Base-by-base conservation (phyloP, 2,797 vertebrate species). In the Acanthurus lineatus region DNA sequence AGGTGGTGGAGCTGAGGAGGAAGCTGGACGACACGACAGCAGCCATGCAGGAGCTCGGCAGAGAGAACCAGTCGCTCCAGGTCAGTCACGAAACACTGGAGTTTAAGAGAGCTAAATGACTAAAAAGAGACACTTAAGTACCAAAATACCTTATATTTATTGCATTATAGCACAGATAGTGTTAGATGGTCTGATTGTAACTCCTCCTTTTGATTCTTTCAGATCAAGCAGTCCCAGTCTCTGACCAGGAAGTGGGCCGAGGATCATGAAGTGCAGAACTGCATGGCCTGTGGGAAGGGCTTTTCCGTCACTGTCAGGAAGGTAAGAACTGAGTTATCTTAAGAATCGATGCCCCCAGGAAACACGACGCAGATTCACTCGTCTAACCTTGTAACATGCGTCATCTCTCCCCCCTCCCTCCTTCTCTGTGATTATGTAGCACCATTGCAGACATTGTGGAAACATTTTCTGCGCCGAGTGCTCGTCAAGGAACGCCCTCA, bases 381-480 rank as follows among this genome's bases (percentile, higher is more conserved):
- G 4, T 45, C 62, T 10, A 0, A 0, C 12, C 8, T 44, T 19
- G 20, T 76, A 9, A 11, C n/a, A 9, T 40, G 7, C 48, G 20
- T 20, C n/a, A n/a, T 22, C 20, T 53, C 20, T 20, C 8, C 10
- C 9, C n/a, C 5, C 51, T 3, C n/a, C 8, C 53, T 51, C 35
- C 25, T 67, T n/a, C 49, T 47, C 58, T 71, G 9, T 76, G 35
- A 69, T 15, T 25, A 42, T 82, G 88, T 95, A 99, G 98, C 98
- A 99, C 87, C 98, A 99, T 85, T 99, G 98, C 94, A 96, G 98
- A 93, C 97, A 99, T 19, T 99, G 98, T 84, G 98, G 98, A 51
- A 99, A 99, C 95, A 99, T 99, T 91, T 99, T 99, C 91, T 99
- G 98, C 77, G 96, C 92, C 0, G 98, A 99, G 80, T 99, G 98